These are phyloP conservation scores for Dasysyrphus albostriatus DNA, from an alignment of 2,888 invertebrate species.

Conservation along the genomic window DNA sequence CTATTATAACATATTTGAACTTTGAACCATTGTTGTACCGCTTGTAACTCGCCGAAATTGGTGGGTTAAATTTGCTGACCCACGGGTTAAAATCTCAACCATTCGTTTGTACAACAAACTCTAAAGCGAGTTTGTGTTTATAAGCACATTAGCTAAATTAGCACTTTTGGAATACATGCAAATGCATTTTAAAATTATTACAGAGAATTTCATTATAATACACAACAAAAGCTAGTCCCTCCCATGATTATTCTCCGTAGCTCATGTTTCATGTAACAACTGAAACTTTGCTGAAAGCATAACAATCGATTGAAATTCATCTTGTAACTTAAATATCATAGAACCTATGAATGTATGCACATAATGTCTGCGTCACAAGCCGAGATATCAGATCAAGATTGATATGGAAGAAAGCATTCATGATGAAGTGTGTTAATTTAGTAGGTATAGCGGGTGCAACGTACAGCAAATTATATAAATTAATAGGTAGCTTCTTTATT, in stretches of 20 bases:
- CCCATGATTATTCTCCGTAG: neutral
- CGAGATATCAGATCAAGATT: neutral
- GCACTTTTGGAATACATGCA: too few relatives aligned
- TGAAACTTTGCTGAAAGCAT: slow-evolving; percentile 11
- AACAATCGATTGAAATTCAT: neutral
- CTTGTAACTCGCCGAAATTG: too few relatives aligned
- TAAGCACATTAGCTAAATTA: too few relatives aligned
- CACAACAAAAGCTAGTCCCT: neutral
- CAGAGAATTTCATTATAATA: neutral
- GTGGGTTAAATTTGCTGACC: too few relatives aligned
- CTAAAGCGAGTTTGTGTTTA: too few relatives aligned
- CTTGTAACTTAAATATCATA: slow-evolving; percentile 5
- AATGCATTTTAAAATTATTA: neutral
- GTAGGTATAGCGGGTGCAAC: too few relatives aligned
- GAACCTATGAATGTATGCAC: neutral
- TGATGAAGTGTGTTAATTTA: neutral
- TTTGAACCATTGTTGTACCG: too few relatives aligned
- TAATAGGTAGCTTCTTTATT: too few relatives aligned
- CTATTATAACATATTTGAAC: too few relatives aligned
- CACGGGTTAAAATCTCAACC: too few relatives aligned
- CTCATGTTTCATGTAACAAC: neutral
- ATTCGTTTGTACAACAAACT: too few relatives aligned
- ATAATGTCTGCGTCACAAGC: neutral
- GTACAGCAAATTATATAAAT: too few relatives aligned
- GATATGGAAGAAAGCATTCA: slow-evolving; percentile 9